Conservation (phyloP, 1,140 invertebrate genomes). For the Drosophila santomea region DNA sequence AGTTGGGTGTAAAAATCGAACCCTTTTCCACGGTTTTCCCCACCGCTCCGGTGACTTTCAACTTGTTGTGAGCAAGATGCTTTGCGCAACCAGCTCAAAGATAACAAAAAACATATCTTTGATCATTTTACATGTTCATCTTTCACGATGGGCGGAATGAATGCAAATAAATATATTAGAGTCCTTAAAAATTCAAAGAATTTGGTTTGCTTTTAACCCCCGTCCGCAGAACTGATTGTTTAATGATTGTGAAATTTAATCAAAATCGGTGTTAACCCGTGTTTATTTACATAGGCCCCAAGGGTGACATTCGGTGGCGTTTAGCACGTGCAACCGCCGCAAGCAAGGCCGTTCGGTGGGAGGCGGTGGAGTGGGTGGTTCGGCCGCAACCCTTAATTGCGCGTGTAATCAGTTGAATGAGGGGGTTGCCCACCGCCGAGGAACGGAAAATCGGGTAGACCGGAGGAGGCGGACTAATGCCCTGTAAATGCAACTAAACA, state of each 20-base stretch:
- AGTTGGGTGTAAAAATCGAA: slow-evolving; percentile 1
- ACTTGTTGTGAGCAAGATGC: slow-evolving; percentile 1
- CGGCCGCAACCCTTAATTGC: slow-evolving; percentile 76
- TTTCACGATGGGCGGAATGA: too few species aligned
- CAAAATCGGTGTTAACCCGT: slow-evolving; percentile 69
- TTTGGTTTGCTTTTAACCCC: too few species aligned
- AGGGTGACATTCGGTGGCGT: slow-evolving; percentile 61
- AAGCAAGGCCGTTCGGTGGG: slow-evolving; percentile 47
- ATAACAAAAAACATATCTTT: not conserved
- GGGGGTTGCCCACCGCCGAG: slow-evolving; percentile 18
- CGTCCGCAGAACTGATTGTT: slow-evolving; percentile 30
- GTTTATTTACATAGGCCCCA: slow-evolving; percentile 57
- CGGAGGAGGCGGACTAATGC: slow-evolving; percentile 41
- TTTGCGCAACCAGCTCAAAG: too few species aligned
- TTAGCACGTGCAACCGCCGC: slow-evolving; percentile 76
- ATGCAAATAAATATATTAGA: too few species aligned
- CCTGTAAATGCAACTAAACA: slow-evolving; percentile 73
- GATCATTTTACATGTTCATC: too few species aligned
- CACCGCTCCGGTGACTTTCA: too few species aligned
- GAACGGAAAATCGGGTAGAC: not conserved
- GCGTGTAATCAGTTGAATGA: slow-evolving; percentile 64
- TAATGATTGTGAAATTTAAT: slow-evolving; percentile 71
- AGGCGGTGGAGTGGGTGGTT: slow-evolving; percentile 9
- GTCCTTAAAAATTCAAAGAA: too few species aligned
- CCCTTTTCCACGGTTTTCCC: slow-evolving; percentile 26